Evolutionary conservation across 2,888 invertebrate genomes (phyloP).

Genomic region (Hirtodrosophila cameraria): DNA sequence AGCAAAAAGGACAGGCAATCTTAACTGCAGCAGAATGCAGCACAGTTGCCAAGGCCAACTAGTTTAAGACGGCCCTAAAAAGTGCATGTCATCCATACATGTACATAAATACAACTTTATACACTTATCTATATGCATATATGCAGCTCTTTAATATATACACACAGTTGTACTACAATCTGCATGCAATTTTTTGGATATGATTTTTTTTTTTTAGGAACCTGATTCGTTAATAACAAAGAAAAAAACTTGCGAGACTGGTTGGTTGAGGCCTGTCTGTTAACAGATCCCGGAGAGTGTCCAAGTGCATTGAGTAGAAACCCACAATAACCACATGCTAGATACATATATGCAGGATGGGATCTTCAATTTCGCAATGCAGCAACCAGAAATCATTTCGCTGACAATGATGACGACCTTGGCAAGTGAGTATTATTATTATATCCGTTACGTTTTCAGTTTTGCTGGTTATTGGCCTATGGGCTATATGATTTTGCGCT

Average conservation of each 20-base stretch:
- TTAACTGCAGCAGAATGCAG: conserved; percentile 15
- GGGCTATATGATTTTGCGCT: conserved; percentile 14
- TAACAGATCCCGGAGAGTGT: neutral
- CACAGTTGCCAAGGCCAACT: conserved; percentile 66
- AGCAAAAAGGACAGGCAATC: conserved; percentile 57
- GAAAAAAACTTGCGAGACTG: conserved; percentile 56
- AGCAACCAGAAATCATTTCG: conserved; percentile 15
- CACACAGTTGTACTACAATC: conserved; percentile 14
- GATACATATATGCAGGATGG: conserved; percentile 36
- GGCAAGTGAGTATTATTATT: conserved; percentile 32
- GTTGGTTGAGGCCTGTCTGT: conserved; percentile 18
- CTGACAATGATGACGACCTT: conserved; percentile 55
- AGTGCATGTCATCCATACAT: conserved; percentile 59
- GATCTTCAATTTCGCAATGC: conserved; percentile 53
- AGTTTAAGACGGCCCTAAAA: conserved; percentile 67
- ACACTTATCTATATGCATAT: neutral
- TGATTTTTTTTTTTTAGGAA: conserved; percentile 45
- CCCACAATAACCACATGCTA: conserved; percentile 1
- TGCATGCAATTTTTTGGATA: conserved; percentile 49
- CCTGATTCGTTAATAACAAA: conserved; percentile 58
- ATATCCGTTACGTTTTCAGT: conserved; percentile 52
- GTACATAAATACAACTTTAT: conserved; percentile 10
- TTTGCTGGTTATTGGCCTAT: conserved; percentile 42
- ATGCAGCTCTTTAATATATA: neutral
- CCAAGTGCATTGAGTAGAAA: conserved; percentile 1